A percentile compares a stretch with the other conserved stretches of the same genome.
Evolutionary conservation across 1,140 invertebrate species (phyloP).

Genomic region (Brevipalpus yothersi): DNA sequence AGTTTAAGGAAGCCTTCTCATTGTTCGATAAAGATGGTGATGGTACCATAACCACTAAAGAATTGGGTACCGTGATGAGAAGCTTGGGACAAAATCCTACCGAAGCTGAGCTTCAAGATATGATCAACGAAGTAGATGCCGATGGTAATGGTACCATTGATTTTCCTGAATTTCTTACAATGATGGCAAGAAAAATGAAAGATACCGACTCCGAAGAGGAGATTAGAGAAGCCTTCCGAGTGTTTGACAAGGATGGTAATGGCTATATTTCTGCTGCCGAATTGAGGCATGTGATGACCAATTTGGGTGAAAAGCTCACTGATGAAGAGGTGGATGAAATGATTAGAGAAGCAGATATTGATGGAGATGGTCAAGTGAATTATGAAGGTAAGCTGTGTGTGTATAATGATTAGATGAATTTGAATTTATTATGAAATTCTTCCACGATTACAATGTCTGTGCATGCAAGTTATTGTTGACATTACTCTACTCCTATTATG

Average conservation of each 20-base stretch:
- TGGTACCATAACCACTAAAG: constrained; percentile 98
- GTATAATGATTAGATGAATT: not conserved
- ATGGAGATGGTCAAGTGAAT: constrained; percentile 95
- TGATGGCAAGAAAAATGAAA: constrained; percentile 99
- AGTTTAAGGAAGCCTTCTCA: constrained; percentile 98
- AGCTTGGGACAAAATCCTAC: constrained; percentile 97
- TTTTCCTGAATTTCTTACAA: constrained; percentile 94
- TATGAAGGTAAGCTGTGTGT: constrained; percentile 78
- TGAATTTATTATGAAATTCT: not conserved
- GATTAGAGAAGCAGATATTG: constrained; percentile 92
- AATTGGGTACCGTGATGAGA: constrained; percentile 95
- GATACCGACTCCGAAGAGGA: constrained; percentile 96
- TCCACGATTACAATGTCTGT: not conserved
- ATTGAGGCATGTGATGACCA: constrained; percentile 90
- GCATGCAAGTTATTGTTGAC: not conserved
- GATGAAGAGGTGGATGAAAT: constrained; percentile 97
- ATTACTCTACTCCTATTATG: not conserved
- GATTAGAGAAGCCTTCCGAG: constrained; percentile 92
- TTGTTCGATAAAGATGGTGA: constrained; percentile 98
- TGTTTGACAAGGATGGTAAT: constrained; percentile 93
- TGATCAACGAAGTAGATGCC: constrained; percentile 99
- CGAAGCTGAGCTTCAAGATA: constrained; percentile 95
- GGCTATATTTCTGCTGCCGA: constrained; percentile 89
- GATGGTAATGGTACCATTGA: constrained; percentile 99
- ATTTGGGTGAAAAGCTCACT: constrained; percentile 91